Evolutionary conservation across 2,797 vertebrate species (phyloP).

Genomic region (Huso huso): DNA sequence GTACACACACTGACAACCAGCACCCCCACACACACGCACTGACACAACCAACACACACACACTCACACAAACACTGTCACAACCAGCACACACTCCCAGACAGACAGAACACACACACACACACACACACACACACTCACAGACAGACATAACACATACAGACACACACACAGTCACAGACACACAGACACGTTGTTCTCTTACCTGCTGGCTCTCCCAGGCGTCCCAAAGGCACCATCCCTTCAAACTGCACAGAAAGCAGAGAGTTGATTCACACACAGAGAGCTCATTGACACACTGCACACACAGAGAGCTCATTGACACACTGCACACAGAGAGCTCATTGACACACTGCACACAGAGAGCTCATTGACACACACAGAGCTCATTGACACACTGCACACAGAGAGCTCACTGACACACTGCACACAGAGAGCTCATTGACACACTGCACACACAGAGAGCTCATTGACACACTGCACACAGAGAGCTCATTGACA

Average conservation of each 20-base stretch:
- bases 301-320: too few relatives aligned
- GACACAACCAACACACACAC: not conserved
- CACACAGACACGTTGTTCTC: conserved; percentile 11
- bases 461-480: too few relatives aligned
- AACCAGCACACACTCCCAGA: not conserved
- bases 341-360: too few relatives aligned
- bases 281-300: too few relatives aligned
- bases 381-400: too few relatives aligned
- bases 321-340: too few relatives aligned
- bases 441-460: too few relatives aligned
- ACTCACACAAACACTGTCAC: not conserved
- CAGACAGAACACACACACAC: not conserved
- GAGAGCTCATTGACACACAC: too few relatives aligned
- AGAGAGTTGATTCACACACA: not conserved
- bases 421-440: too few relatives aligned
- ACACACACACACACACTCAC: not conserved
- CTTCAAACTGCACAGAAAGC: conserved; percentile 52
- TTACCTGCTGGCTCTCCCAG: conserved; percentile 69
- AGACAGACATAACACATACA: not conserved
- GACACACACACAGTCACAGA: conserved; percentile 3
- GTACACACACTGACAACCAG: not conserved
- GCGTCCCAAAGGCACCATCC: conserved; percentile 64
- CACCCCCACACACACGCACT: not conserved
- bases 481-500: too few relatives aligned
- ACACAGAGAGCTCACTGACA: too few relatives aligned